Percentiles rank a stretch among this genome's conserved stretches.
Evolutionary conservation across 2,888 invertebrate genomes (phyloP).

Genomic region (Dolomedes plantarius): DNA sequence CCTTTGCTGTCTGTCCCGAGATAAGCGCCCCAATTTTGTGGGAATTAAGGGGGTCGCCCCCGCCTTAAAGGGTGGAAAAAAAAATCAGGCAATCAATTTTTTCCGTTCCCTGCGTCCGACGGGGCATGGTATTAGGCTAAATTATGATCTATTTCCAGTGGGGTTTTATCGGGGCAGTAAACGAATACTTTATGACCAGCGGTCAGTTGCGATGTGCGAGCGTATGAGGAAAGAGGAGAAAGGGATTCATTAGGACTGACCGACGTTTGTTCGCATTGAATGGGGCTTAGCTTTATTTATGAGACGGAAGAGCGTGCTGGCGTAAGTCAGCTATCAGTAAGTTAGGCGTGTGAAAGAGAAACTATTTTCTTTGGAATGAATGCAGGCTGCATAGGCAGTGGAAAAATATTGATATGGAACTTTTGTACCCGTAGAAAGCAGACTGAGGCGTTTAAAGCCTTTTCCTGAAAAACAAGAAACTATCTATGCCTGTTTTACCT

Average conservation of each 20-base stretch:
- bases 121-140: slow-evolving; percentile 59
- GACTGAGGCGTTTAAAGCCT: no score
- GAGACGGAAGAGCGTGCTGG: neutral
- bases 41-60: slow-evolving; percentile 40
- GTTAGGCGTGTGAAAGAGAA: neutral
- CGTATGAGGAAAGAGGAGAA: neutral
- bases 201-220: slow-evolving; percentile 1
- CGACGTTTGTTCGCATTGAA: neutral
- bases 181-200: slow-evolving; percentile 6
- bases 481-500: no score
- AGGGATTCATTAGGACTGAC: slow-evolving; percentile 2
- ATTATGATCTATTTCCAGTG: slow-evolving; percentile 68
- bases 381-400: no score
- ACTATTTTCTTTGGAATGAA: no score
- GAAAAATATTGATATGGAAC: no score
- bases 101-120: slow-evolving; percentile 24
- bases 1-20: slow-evolving; percentile 38
- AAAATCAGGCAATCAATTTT: slow-evolving; percentile 58
- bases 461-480: no score
- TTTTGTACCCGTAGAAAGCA: no score
- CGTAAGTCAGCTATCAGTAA: neutral
- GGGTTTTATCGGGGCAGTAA: slow-evolving; percentile 51
- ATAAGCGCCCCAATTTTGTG: slow-evolving; percentile 52
- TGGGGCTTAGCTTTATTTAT: neutral
- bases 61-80: slow-evolving; percentile 56